These are phyloP conservation scores for Acleris laterana DNA, from an alignment of 2,888 invertebrate species.

Conservation along the genomic window DNA sequence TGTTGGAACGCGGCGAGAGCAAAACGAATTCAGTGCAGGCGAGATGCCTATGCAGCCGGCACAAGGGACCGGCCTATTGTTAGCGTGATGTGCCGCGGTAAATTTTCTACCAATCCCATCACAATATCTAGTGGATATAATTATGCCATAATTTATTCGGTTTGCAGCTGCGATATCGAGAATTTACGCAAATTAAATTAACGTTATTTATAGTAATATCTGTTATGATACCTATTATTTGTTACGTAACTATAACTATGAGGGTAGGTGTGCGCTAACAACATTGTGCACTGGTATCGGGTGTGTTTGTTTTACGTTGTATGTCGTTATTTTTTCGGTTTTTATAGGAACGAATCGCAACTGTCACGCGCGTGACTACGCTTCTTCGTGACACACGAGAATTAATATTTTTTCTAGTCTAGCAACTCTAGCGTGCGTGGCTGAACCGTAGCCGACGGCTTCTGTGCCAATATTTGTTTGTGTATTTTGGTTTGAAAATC, in stretches of 20 bases:
- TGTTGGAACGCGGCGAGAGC: conserved; percentile 69
- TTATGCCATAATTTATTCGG: conserved; percentile 67
- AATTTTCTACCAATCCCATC: conserved; percentile 58
- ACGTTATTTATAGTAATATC: neutral
- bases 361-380: conserved; percentile 47
- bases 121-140: conserved; percentile 52
- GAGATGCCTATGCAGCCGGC: conserved; percentile 55
- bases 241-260: neutral
- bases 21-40: conserved; percentile 61
- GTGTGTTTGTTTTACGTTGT: neutral
- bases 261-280: neutral
- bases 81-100: conserved; percentile 74
- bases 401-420: conserved; percentile 50
- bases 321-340: conserved; percentile 36
- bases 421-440: conserved; percentile 42
- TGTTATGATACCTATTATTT: neutral
- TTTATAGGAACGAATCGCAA: conserved; percentile 43
- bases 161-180: conserved; percentile 51
- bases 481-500: neutral
- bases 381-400: conserved; percentile 53
- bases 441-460: conserved; percentile 44
- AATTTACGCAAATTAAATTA: conserved; percentile 37
- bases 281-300: neutral
- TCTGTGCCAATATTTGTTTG: conserved; percentile 43
- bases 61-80: conserved; percentile 70